Evolutionary conservation across 2,113 vertebrate genomes (phyloP).

Genomic region (Saiga tatarica): DNA sequence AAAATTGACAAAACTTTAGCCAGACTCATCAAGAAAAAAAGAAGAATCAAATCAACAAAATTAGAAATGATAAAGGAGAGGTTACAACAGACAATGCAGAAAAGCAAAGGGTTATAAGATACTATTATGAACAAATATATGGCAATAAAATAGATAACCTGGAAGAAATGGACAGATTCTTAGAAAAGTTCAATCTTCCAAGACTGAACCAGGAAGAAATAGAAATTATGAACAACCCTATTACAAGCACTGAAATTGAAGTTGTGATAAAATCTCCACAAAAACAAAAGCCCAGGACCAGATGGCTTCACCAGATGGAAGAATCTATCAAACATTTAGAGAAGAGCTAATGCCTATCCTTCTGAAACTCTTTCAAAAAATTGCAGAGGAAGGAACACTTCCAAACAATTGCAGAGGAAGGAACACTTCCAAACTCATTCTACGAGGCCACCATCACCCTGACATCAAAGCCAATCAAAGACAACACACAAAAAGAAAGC

Average conservation of each 20-base stretch:
- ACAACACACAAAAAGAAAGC: background rate
- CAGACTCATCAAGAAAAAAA: background rate
- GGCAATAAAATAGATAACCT: background rate
- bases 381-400: background rate
- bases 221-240: background rate
- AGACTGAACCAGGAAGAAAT: background rate
- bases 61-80: background rate
- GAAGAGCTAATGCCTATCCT: background rate
- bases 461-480: background rate
- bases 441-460: background rate
- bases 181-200: background rate
- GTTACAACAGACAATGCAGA: background rate
- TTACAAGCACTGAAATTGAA: background rate
- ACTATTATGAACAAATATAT: background rate
- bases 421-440: background rate
- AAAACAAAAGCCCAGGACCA: background rate
- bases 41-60: background rate
- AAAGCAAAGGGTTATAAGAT: background rate
- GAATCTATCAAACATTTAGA: background rate
- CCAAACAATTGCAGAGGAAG: no score
- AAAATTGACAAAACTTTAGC: background rate
- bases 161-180: background rate
- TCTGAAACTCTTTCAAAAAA: background rate
- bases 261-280: background rate
- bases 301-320: background rate